Base-by-base conservation (phyloP, 2,797 vertebrate genomes). In the Petrocephalus sullivani region DNA sequence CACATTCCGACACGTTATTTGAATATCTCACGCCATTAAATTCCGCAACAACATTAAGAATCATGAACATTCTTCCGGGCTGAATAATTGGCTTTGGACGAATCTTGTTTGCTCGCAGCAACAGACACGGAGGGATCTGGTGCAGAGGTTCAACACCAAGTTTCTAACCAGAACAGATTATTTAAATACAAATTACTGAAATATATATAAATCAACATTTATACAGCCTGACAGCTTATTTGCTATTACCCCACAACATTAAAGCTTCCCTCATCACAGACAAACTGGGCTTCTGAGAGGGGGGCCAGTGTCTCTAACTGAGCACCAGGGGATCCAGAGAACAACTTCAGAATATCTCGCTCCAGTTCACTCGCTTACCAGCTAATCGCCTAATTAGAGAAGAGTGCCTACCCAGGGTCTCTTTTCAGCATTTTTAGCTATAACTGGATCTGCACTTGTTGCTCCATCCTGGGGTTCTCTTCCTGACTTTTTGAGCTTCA, bases 61-160 rank as follows among this genome's bases (percentile, higher is more conserved):
- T 33, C 33, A 2, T n/a, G 28, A n/a, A 9, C 28, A 19, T 49
- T 82, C 71, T 56, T 28, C 51, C 3, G 12, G 87, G 56, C 61
- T 46, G 78, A 49, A 90, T 87, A 89, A 90, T 87, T 87, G 23
- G 33, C 57, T 14, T 28, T 19, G 10, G n/a, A 83, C 89, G 83
- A 89, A 88, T 88, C 37, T 54, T 84, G 46, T 81, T 60, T 61
- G 54, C 86, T 89, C 67, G 64, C 49, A 49, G 86, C 78, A 33
- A 7, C 41, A 58, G 53, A 53, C 84, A 87, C 57, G 87, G 88
- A 89, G 85, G 83, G 78, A 67, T 21, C 6, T 9, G 51, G 89
- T 71, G 81, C 71, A 85, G 12, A n/a, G 88, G 90, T 92, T 89
- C 89, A 91, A 87, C 87, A 88, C 64, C 51, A 28, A 0, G n/a